Evolutionary conservation across 2,113 vertebrate species (phyloP).

Genomic region (Callopanchax toddi): DNA sequence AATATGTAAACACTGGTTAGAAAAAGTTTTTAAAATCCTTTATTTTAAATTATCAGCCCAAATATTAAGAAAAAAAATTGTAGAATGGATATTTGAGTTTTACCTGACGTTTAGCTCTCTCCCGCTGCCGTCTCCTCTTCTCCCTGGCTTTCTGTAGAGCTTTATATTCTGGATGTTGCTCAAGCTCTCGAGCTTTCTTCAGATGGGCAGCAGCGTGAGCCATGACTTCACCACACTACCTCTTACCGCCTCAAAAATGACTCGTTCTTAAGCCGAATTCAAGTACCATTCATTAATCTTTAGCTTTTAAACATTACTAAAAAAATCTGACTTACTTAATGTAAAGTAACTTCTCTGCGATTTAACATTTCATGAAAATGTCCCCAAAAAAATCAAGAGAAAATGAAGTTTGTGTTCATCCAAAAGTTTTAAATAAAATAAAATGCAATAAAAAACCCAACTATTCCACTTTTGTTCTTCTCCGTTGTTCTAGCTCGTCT

Average conservation of each 20-base stretch:
- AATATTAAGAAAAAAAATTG: no score
- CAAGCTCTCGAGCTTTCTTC: conserved; percentile 94
- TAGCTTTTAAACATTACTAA: not conserved
- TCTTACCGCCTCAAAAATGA: not conserved
- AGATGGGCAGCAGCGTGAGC: conserved; percentile 95
- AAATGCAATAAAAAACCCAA: no score
- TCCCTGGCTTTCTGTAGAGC: conserved; percentile 87
- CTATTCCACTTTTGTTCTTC: not conserved
- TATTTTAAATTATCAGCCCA: no score
- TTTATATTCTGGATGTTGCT: conserved; percentile 75
- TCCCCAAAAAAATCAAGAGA: not conserved
- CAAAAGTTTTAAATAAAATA: no score
- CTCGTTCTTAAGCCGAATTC: not conserved
- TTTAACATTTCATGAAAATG: no score
- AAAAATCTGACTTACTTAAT: not conserved
- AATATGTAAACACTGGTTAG: no score
- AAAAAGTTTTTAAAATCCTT: no score
- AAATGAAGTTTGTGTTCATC: no score
- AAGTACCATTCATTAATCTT: not conserved
- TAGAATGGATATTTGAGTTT: conserved; percentile 14
- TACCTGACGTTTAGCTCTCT: conserved; percentile 91
- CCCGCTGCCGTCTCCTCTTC: conserved; percentile 85
- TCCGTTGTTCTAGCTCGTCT: not conserved
- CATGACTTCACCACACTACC: conserved; percentile 72
- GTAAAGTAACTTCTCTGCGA: not conserved